A percentile compares a stretch with the other conserved stretches of the same genome.
phyloP scores from a whole-genome alignment of 35 echinoderm and acorn worm species.

The Ophiothrix spiculata region DNA sequence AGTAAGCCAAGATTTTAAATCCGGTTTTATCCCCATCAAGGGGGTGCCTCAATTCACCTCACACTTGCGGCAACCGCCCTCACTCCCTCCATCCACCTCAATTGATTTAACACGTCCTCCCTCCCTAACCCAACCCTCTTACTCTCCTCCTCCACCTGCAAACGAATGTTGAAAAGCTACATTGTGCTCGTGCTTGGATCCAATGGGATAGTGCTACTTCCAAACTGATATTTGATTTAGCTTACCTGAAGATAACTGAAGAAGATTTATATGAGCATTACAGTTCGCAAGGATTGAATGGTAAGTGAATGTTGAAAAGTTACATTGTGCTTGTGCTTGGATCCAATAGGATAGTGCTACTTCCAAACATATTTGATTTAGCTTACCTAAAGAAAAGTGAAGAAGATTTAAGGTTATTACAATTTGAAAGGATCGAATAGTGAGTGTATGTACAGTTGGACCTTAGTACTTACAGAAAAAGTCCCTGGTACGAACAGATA shows the following conservation, averaged over 20 bases:
- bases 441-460: too few species aligned
- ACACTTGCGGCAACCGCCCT: too few species aligned
- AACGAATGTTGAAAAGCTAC: constrained; percentile 30
- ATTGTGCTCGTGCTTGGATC: constrained; percentile 45
- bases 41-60: too few species aligned
- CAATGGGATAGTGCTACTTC: constrained; percentile 43
- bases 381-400: constrained; percentile 10
- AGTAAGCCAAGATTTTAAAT: too few species aligned
- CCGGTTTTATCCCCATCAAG: too few species aligned
- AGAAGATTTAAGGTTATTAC: constrained; percentile 22
- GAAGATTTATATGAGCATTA: constrained; percentile 19
- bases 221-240: constrained; percentile 30
- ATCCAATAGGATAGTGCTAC: constrained; percentile 41
- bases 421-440: constrained; percentile 57
- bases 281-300: constrained; percentile 60
- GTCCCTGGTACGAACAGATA: too few species aligned
- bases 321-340: constrained; percentile 41
- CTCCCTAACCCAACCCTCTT: too few species aligned
- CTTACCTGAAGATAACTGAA: constrained; percentile 4
- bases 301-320: constrained; percentile 42
- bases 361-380: constrained; percentile 30
- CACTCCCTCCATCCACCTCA: too few species aligned
- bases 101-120: too few species aligned
- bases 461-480: too few species aligned
- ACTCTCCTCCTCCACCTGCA: too few species aligned